Evolutionary conservation across 2,113 vertebrate genomes (phyloP).

Genomic region (Sylvietta virens): DNA sequence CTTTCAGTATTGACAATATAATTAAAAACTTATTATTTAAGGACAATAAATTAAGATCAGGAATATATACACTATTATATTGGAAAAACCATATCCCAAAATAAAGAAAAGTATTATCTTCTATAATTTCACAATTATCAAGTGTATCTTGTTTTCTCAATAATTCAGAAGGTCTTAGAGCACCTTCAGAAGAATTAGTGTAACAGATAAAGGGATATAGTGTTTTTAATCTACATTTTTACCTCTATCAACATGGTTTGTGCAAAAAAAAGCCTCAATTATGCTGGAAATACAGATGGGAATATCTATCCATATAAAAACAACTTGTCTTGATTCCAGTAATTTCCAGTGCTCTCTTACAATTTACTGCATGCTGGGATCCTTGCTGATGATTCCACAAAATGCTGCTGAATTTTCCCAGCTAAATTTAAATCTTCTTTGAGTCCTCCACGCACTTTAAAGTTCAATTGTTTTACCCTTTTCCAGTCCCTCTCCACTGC

Average conservation of each 20-base stretch:
- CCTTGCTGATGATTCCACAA: background rate
- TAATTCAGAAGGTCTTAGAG: background rate
- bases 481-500: background rate
- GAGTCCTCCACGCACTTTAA: background rate
- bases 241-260: background rate
- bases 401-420: background rate
- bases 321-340: background rate
- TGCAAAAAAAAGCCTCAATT: background rate
- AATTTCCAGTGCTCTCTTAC: background rate
- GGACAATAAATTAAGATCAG: background rate
- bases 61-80: background rate
- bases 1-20: background rate
- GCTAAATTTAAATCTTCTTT: background rate
- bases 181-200: background rate
- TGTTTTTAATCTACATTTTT: background rate
- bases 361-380: background rate
- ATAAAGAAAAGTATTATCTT: background rate
- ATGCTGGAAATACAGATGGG: background rate
- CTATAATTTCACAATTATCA: background rate
- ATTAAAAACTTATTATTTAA: background rate
- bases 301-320: background rate
- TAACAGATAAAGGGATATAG: background rate
- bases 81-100: background rate
- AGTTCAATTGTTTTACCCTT: background rate
- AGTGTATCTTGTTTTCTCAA: background rate